Conservation (phyloP, 2,888 invertebrate species). For the Sacculina carcini region DNA sequence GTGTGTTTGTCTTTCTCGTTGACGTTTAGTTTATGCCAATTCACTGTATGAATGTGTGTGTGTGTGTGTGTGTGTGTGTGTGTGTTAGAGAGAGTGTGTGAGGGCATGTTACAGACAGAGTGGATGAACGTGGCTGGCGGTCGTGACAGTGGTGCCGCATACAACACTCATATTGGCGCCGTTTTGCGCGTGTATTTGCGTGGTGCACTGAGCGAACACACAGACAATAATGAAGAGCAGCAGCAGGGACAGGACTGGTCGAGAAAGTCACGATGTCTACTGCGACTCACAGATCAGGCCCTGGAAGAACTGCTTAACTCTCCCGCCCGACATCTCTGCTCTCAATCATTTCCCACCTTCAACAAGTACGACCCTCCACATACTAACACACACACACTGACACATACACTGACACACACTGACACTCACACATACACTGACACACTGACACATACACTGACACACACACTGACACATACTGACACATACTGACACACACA, state of each 20-base stretch:
- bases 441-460: too few species aligned
- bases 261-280: too few species aligned
- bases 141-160: slow-evolving; percentile 24
- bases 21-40: too few species aligned
- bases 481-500: too few species aligned
- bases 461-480: too few species aligned
- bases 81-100: too few species aligned
- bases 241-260: slow-evolving; percentile 19
- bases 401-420: too few species aligned
- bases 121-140: slow-evolving; percentile 39
- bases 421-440: too few species aligned
- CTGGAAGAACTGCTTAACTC: slow-evolving; percentile 29
- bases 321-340: slow-evolving; percentile 29
- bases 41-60: too few species aligned
- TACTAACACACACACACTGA: too few species aligned
- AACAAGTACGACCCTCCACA: slow-evolving; percentile 25
- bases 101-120: slow-evolving; percentile 30
- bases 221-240: not conserved
- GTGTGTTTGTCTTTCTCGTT: too few species aligned
- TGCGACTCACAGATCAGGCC: slow-evolving; percentile 19
- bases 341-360: slow-evolving; percentile 34
- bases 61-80: too few species aligned
- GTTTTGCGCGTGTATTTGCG: slow-evolving; percentile 8
- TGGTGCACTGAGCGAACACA: not conserved
- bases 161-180: slow-evolving; percentile 6